Evolutionary conservation across 2,797 vertebrate genomes (phyloP), one percentile per base, ranked within the genome.

Genomic region (Neosilurus hyrtlii): DNA sequence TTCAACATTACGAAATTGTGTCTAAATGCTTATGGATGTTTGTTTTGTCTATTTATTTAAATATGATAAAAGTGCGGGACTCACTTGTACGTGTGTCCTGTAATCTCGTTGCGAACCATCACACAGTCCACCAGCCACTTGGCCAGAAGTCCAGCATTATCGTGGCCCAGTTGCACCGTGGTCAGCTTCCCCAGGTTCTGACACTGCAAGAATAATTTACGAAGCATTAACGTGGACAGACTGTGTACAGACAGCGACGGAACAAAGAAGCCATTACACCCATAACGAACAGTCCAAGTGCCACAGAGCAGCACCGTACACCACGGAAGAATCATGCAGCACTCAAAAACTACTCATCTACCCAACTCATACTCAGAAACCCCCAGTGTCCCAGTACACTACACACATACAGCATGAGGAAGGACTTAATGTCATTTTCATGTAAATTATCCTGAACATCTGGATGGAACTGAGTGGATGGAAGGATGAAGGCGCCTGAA

Each of bases 121-220:
- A 99, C 98, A 78, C 96, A 98, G 91, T 99, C 97, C 88, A 99
- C 96, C 81, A 99, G 93, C 96, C 98, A 99, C 92, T 99, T 99
- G 89, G 98, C 96, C 89, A 99, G 93, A 0, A 99, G 89, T 84
- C 98, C 98, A 0, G 98, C 97, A 93, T 98, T 99, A 91, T 99
- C 98, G 66, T 99, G 97, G 49, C 98, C 98, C 85, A 99, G 92
- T 93, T 99, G 97, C 90, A 96, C 95, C 0, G 98, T 99, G 14
- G 97, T 99, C 89, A 99, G 94, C 88, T 97, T 95, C 86, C 98
- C 98, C 89, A 99, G 92, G 93, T 99, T 99, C 92, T 96, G 97
- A 90, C 97, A 96, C 98, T 99, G 94, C 8, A 89, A 76, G 81
- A 75, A 86, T 0, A 82, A 59, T 63, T 83, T 10, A 78, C 0